Evolutionary conservation across 35 echinoderm and acorn worm species (phyloP).

Genomic region (Eucidaris tribuloides): DNA sequence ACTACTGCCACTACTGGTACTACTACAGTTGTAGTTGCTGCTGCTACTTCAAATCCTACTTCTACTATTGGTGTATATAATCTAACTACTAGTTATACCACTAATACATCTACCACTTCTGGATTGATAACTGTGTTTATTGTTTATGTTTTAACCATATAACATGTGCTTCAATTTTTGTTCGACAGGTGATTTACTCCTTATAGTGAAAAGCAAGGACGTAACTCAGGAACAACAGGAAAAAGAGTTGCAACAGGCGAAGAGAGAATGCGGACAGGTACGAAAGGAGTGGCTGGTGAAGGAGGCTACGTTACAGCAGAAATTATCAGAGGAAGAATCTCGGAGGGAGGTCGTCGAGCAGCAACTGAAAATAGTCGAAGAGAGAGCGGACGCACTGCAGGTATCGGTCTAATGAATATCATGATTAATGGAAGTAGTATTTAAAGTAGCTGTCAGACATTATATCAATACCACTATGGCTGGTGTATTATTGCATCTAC

Average conservation of each 20-base stretch:
- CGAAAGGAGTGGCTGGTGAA: slow-evolving; percentile 17
- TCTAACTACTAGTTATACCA: too few species aligned
- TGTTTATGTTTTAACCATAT: not conserved
- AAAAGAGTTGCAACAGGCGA: slow-evolving; percentile 33
- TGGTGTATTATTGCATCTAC: too few species aligned
- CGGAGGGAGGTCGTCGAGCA: slow-evolving; percentile 32
- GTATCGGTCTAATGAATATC: too few species aligned
- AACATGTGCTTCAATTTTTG: not conserved
- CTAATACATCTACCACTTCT: too few species aligned
- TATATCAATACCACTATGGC: too few species aligned
- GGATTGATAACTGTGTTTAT: too few species aligned
- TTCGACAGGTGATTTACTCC: slow-evolving; percentile 34
- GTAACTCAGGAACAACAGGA: slow-evolving; percentile 66
- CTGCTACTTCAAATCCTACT: too few species aligned
- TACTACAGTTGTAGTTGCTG: too few species aligned
- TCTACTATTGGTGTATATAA: too few species aligned
- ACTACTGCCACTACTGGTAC: too few species aligned
- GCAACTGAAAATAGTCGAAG: slow-evolving; percentile 40
- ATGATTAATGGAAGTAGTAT: not conserved
- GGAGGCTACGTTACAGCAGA: slow-evolving; percentile 29
- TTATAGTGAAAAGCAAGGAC: slow-evolving; percentile 57
- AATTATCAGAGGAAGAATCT: not conserved
- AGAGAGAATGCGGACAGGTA: slow-evolving; percentile 26
- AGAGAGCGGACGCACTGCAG: slow-evolving; percentile 36
- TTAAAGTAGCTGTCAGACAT: too few species aligned